These are phyloP conservation scores for Thelohanellus kitauei DNA, from an alignment of 30 jellyfish, hydroid and myxozoan species.

Conservation along the genomic window DNA sequence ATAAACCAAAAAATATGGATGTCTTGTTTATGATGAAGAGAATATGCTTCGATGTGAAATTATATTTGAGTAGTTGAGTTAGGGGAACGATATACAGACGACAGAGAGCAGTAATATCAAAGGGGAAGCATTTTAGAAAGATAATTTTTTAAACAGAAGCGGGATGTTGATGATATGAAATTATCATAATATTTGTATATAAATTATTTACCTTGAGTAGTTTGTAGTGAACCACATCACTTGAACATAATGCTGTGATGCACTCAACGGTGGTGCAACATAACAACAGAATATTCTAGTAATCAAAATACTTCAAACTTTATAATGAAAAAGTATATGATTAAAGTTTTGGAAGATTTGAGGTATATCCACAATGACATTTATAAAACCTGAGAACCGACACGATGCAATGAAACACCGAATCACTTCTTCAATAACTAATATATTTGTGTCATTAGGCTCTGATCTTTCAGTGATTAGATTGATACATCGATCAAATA, in stretches of 20 bases:
- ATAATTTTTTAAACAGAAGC: too few species aligned
- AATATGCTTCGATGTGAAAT: too few species aligned
- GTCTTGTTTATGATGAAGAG: too few species aligned
- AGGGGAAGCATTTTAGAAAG: too few species aligned
- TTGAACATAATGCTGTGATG: not conserved
- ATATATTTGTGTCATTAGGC: slow-evolving; percentile 15
- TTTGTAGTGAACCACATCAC: not conserved
- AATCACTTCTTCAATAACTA: slow-evolving; percentile 18
- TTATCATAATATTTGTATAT: too few species aligned
- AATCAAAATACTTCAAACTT: slow-evolving; percentile 7
- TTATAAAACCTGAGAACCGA: slow-evolving; percentile 60
- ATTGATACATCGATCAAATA: slow-evolving; percentile 26
- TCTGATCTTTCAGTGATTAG: slow-evolving; percentile 6
- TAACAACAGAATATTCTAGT: not conserved
- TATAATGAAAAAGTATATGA: slow-evolving; percentile 8
- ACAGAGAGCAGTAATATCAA: too few species aligned
- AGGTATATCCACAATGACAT: slow-evolving; percentile 52
- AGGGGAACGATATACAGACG: too few species aligned
- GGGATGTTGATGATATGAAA: too few species aligned
- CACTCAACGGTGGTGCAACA: not conserved
- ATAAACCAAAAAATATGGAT: too few species aligned
- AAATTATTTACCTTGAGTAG: not conserved
- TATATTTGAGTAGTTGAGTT: too few species aligned
- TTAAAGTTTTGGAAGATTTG: slow-evolving; percentile 23
- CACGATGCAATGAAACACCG: slow-evolving; percentile 65